These are phyloP conservation scores for Macaca nemestrina DNA, from an alignment of 2,113 vertebrate genomes.

Conservation along the genomic window DNA sequence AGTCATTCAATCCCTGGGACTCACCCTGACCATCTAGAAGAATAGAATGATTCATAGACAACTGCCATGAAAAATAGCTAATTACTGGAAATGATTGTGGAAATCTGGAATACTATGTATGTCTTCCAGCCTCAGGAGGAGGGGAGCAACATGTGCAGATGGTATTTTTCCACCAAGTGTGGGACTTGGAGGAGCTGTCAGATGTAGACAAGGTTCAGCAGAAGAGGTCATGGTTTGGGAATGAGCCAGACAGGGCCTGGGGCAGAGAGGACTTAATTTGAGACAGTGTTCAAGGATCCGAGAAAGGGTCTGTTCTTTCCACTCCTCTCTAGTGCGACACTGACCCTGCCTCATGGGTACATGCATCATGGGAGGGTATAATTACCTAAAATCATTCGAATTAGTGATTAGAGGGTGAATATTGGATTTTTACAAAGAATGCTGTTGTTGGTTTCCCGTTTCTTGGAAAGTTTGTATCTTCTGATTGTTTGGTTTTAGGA, in stretches of 20 bases:
- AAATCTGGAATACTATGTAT: neutral
- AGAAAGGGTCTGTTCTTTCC: neutral
- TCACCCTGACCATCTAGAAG: constrained; percentile 31
- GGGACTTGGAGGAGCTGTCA: neutral
- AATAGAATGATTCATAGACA: neutral
- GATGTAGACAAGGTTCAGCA: neutral
- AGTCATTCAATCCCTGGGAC: constrained; percentile 18
- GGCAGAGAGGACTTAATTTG: neutral
- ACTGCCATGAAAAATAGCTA: neutral
- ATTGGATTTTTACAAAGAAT: neutral
- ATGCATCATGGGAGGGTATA: rapidly evolving
- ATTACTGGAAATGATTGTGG: neutral
- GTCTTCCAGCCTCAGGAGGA: neutral
- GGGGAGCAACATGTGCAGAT: neutral
- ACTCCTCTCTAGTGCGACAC: neutral
- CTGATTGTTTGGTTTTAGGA: neutral
- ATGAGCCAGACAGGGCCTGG: neutral
- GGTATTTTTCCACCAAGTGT: neutral
- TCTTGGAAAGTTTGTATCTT: neutral
- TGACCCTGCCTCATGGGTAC: neutral
- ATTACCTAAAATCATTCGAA: neutral
- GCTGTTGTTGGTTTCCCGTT: neutral
- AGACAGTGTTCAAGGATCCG: neutral
- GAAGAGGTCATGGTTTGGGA: neutral
- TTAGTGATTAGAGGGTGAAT: neutral